A percentile compares a stretch with the other conserved stretches of the same genome.
Conservation (phyloP, 2,797 vertebrate species). For the Nannoperca australis region DNA sequence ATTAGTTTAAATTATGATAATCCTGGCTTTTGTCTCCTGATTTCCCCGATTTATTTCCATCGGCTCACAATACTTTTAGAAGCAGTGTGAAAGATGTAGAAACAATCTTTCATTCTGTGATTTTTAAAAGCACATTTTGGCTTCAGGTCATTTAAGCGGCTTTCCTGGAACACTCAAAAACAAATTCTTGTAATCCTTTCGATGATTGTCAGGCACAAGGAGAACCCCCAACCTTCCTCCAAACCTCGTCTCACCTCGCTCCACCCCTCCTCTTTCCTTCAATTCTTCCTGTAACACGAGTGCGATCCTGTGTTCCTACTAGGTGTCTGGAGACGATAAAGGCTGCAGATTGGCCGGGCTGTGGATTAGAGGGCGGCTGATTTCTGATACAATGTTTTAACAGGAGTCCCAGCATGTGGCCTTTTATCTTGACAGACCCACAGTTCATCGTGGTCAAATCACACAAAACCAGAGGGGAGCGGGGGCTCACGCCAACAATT, state of each 20-base stretch:
- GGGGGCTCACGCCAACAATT: constrained; percentile 80
- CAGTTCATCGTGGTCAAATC: constrained; percentile 86
- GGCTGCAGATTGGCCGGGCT: constrained; percentile 62
- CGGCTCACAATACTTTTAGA: no score
- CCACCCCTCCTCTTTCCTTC: constrained; percentile 31
- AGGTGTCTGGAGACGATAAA: constrained; percentile 80
- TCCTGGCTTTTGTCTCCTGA: constrained; percentile 42
- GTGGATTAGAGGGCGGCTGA: constrained; percentile 80
- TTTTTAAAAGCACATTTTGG: constrained; percentile 4
- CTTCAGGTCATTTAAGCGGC: constrained; percentile 19
- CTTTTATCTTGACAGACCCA: constrained; percentile 82
- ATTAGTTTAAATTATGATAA: constrained; percentile 61
- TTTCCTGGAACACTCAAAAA: constrained; percentile 36
- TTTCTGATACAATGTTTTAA: constrained; percentile 81
- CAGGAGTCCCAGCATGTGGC: constrained; percentile 81
- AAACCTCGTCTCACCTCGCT: not conserved
- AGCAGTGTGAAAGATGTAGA: no score
- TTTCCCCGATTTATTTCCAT: constrained; percentile 13
- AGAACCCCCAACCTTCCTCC: constrained; percentile 17
- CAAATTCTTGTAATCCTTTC: constrained; percentile 59
- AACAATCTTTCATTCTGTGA: not conserved
- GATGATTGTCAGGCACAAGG: constrained; percentile 44
- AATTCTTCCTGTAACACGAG: constrained; percentile 48
- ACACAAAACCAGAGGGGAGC: constrained; percentile 81
- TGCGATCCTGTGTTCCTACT: constrained; percentile 65